phyloP scores from a whole-genome alignment of 1,140 invertebrate species.

The Ceratitis capitata region DNA sequence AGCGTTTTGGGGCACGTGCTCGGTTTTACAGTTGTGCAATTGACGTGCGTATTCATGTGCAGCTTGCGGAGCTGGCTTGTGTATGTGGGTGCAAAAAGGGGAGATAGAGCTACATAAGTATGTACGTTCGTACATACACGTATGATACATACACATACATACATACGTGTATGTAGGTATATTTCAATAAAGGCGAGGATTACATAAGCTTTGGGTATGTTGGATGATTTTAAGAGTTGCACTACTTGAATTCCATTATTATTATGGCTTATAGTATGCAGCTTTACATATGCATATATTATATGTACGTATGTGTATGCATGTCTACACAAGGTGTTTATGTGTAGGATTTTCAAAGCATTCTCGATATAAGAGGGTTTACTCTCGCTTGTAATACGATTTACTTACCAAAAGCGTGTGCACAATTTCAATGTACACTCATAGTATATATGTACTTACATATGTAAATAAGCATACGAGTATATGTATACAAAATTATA shows the following conservation, averaged over 20 bases:
- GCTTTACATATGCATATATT: background rate
- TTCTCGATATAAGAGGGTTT: background rate
- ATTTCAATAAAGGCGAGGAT: background rate
- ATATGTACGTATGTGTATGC: background rate
- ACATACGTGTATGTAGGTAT: background rate
- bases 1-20: slow-evolving; percentile 3
- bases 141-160: no score
- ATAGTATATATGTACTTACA: no score
- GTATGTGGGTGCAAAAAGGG: background rate
- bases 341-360: background rate
- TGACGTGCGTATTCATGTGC: slow-evolving; percentile 4
- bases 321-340: background rate
- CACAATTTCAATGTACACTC: no score
- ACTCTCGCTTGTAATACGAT: background rate
- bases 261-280: background rate
- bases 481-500: no score
- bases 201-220: background rate
- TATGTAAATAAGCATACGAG: no score
- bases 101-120: no score
- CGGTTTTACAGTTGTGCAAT: slow-evolving; percentile 15
- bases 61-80: background rate
- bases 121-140: background rate
- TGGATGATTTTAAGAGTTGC: background rate
- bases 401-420: background rate
- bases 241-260: background rate